Conservation (phyloP, 92 coral and sea anemone species). For the Epizoanthus rinbou region DNA sequence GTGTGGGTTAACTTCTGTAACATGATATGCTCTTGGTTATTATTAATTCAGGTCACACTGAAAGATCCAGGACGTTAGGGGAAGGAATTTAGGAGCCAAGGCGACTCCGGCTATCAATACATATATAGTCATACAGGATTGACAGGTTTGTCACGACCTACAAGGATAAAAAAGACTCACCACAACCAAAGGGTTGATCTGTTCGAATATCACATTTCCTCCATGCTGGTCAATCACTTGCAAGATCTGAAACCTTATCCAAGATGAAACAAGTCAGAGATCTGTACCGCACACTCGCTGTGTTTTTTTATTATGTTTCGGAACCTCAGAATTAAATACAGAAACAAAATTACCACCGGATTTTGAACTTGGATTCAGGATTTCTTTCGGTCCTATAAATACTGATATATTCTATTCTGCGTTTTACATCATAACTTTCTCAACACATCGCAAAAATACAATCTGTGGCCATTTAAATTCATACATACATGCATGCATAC, state of each 20-base stretch:
- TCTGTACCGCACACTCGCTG: not conserved
- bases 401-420: too few species aligned
- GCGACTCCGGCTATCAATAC: not conserved
- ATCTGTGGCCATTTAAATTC: too few species aligned
- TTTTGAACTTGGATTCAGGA: too few species aligned
- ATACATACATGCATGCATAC: too few species aligned
- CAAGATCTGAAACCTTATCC: conserved; percentile 71
- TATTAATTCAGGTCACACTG: not conserved
- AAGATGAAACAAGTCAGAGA: not conserved
- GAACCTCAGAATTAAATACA: too few species aligned
- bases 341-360: too few species aligned
- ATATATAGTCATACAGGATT: not conserved
- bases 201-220: conserved; percentile 62
- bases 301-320: too few species aligned
- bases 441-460: too few species aligned
- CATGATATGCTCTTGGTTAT: not conserved
- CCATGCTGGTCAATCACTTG: conserved; percentile 73
- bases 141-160: not conserved
- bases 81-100: not conserved
- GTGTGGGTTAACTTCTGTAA: too few species aligned
- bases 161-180: conserved; percentile 48
- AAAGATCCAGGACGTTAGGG: not conserved
- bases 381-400: too few species aligned
- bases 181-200: conserved; percentile 67
- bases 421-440: too few species aligned